Evolutionary conservation across 2,113 vertebrate species (phyloP).

Genomic region (Paracyprichromis sp.): DNA sequence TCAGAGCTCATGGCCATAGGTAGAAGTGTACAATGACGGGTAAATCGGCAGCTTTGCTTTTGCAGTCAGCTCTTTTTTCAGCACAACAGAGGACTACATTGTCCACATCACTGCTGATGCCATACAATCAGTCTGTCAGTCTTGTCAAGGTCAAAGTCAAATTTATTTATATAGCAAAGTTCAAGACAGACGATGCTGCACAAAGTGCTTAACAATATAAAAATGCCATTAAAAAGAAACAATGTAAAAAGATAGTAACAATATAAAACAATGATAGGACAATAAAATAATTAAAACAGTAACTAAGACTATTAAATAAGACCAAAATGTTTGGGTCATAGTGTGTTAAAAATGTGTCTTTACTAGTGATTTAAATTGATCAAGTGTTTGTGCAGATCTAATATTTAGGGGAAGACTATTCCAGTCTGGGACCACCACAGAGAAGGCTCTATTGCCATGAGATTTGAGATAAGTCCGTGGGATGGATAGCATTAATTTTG

Average conservation of each 20-base stretch:
- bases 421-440: neutral
- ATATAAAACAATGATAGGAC: neutral
- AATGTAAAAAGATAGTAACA: neutral
- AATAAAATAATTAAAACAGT: fast-evolving
- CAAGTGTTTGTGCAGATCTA: neutral
- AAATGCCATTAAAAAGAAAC: neutral
- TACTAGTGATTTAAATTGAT: neutral
- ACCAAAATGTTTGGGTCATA: neutral
- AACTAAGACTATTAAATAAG: neutral
- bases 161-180: neutral
- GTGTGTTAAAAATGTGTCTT: neutral
- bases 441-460: fast-evolving
- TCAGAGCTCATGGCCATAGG: fast-evolving
- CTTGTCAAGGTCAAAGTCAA: neutral
- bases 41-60: fast-evolving
- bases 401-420: neutral
- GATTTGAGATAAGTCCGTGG: neutral
- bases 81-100: neutral
- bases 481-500: neutral
- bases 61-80: neutral
- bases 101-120: neutral
- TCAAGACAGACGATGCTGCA: neutral
- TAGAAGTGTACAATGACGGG: neutral
- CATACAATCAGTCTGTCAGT: neutral
- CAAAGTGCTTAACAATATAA: neutral